Percentiles rank a stretch among this genome's conserved stretches.
These are phyloP conservation scores for Sapayoa aenigma DNA, from an alignment of 2,113 vertebrate species.

Conservation along the genomic window DNA sequence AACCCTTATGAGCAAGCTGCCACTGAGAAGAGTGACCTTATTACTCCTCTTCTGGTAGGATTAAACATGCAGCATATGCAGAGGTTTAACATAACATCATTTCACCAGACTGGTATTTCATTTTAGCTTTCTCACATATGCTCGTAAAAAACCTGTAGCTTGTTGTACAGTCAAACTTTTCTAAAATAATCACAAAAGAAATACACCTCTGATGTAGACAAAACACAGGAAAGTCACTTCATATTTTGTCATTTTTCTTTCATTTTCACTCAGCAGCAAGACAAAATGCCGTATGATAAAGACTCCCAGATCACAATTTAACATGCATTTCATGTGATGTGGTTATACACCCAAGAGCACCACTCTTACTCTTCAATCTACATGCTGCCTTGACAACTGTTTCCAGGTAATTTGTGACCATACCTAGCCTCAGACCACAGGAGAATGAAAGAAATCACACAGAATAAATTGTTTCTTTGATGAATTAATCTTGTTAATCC, in stretches of 20 bases:
- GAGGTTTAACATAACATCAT: neutral
- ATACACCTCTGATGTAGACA: neutral
- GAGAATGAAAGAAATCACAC: neutral
- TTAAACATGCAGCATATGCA: neutral
- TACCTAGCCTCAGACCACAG: neutral
- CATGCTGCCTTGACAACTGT: neutral
- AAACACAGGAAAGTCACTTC: neutral
- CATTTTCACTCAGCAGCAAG: neutral
- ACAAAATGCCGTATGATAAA: neutral
- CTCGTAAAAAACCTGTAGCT: neutral
- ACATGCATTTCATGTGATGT: rapidly evolving
- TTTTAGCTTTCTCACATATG: neutral
- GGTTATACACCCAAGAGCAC: neutral
- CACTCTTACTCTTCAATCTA: neutral
- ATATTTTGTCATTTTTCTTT: neutral
- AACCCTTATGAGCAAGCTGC: neutral
- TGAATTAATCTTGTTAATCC: neutral
- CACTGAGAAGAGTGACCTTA: neutral
- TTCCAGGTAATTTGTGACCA: neutral
- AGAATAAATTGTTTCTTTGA: neutral
- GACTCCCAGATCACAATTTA: neutral
- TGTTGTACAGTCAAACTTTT: neutral
- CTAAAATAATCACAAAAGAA: neutral
- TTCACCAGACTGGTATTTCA: neutral
- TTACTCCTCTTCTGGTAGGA: neutral